Base-by-base conservation (phyloP, 2,888 invertebrate species). In the Iselma pallidipennis region DNA sequence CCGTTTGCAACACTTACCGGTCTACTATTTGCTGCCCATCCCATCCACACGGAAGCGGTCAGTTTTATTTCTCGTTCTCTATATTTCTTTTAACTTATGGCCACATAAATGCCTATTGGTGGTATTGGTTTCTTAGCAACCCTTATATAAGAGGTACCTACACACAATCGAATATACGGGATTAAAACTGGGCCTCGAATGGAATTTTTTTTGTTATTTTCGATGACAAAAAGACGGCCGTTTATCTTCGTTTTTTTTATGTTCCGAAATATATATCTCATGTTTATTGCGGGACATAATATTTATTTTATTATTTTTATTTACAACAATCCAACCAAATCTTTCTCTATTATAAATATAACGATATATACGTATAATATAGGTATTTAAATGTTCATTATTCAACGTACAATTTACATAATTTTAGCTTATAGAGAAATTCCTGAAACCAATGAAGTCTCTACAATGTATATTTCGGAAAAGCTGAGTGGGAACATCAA, bases 41-140 rank as follows among this genome's bases (percentile, higher is more conserved):
- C 95, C 21, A 87, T 95, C 66, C 95, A 95, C 80, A 92, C 94
- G 1, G 95, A 95, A 82, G 94, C 95, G 79, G 94, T 94, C 80
- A 91, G 92, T 87, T 61, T 69, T 71, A 59, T 61, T 61, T 65
- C 57, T 61, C 58, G n/a, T n/a, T n/a, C n/a, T n/a, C n/a, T n/a
- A n/a, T 58, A 58, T 58, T 61, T 59, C 61, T 45, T n/a, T n/a
- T 60, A 55, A 63, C 61, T 70, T 67, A 70, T 59, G 49, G 61
- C 65, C 63, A 66, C 66, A 66, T 69, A 69, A 69, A 69, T 66
- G 66, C 64, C 65, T 57, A 62, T 66, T 62, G 61, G 61, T 56
- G 57, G 66, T 68, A 68, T 69, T 64, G 67, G 66, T 66, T 66
- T 60, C 59, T 55, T 59, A 16, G 58, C 10, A 52, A 33, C 33